Conservation (phyloP, 2,113 vertebrate species). For the Perognathus longimembris region DNA sequence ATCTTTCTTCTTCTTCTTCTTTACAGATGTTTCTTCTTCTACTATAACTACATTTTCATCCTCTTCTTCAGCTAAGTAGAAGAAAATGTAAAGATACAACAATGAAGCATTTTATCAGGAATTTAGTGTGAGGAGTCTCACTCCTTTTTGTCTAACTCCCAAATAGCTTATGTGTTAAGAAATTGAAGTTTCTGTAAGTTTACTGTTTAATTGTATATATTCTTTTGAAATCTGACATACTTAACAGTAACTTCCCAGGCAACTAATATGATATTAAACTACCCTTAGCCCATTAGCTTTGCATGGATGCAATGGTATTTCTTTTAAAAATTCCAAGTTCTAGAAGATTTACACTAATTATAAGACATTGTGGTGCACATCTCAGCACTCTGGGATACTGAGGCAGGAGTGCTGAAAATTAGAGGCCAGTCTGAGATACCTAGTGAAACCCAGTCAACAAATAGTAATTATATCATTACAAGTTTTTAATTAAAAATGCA, state of each 20-base stretch:
- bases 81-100: background rate
- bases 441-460: no score
- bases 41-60: slow-evolving; percentile 83
- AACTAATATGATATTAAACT: background rate
- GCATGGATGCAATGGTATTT: background rate
- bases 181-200: background rate
- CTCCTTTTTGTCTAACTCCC: background rate
- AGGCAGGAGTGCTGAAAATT: no score
- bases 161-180: background rate
- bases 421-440: no score
- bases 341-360: background rate
- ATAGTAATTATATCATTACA: background rate
- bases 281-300: background rate
- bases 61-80: slow-evolving; percentile 68
- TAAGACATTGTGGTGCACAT: no score
- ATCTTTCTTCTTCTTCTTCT: slow-evolving; percentile 96
- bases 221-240: background rate
- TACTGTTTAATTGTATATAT: background rate
- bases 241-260: background rate
- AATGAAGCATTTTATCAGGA: slow-evolving; percentile 1
- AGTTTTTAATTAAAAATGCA: background rate
- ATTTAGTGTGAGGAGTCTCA: background rate
- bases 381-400: no score
- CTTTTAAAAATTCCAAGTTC: background rate
- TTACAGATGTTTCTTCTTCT: slow-evolving; percentile 79